Conservation (phyloP, 2,888 invertebrate species). For the Tortricodes alternella region DNA sequence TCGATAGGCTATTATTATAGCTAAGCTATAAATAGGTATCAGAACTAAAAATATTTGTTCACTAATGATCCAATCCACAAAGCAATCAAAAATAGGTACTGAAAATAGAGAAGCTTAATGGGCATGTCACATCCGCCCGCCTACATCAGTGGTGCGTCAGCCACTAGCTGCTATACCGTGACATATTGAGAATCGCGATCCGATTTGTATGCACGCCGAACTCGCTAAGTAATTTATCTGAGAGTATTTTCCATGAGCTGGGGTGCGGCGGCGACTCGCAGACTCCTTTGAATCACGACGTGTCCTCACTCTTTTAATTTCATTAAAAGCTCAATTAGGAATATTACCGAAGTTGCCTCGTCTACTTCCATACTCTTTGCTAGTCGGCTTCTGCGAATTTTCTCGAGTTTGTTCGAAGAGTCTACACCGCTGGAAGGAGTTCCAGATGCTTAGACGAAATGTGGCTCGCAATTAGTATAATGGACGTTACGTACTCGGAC, state of each 20-base stretch:
- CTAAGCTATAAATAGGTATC: too few species aligned
- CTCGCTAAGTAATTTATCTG: slow-evolving; percentile 74
- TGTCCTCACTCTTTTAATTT: slow-evolving; percentile 78
- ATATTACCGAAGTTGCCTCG: slow-evolving; percentile 75
- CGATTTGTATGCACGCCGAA: slow-evolving; percentile 76
- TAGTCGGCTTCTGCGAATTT: slow-evolving; percentile 68
- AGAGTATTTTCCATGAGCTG: slow-evolving; percentile 74
- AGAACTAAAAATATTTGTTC: too few species aligned
- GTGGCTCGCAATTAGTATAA: slow-evolving; percentile 80
- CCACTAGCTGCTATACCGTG: slow-evolving; percentile 50
- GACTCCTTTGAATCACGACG: slow-evolving; percentile 62
- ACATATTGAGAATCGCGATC: slow-evolving; percentile 71
- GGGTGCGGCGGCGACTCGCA: slow-evolving; percentile 51
- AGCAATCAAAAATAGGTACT: too few species aligned
- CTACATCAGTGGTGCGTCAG: too few species aligned
- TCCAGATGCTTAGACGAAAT: slow-evolving; percentile 77
- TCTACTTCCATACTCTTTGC: slow-evolving; percentile 72
- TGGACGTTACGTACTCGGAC: slow-evolving; percentile 72
- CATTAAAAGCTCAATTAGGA: slow-evolving; percentile 81
- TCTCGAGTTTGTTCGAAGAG: slow-evolving; percentile 70
- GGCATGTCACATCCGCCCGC: too few species aligned
- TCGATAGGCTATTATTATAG: too few species aligned
- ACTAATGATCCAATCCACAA: too few species aligned
- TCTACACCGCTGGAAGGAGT: slow-evolving; percentile 66
- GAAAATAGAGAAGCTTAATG: too few species aligned